A percentile compares a stretch with the other conserved stretches of the same genome.
Conservation (phyloP, 2,888 invertebrate species). For the Drosophila melanosoma region DNA sequence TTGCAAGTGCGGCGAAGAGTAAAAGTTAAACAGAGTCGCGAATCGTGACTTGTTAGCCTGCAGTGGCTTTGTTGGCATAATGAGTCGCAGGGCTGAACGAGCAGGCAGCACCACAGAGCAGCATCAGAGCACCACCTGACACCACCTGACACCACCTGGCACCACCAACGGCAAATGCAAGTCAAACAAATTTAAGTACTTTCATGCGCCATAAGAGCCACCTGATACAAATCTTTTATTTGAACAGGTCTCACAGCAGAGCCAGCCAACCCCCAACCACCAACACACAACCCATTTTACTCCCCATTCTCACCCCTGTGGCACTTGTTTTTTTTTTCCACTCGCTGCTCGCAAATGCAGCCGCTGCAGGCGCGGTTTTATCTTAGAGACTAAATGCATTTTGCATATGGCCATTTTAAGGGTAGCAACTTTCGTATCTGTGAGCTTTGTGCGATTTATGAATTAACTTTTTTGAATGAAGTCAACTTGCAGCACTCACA, state of each 20-base stretch:
- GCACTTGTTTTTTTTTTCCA: constrained; percentile 16
- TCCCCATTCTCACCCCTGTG: background rate
- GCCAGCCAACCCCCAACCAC: background rate
- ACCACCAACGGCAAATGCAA: constrained; percentile 56
- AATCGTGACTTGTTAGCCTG: constrained; percentile 30
- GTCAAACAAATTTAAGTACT: constrained; percentile 80
- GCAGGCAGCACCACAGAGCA: constrained; percentile 1
- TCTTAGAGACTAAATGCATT: constrained; percentile 72
- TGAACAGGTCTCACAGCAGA: constrained; percentile 39
- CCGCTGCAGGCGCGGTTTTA: constrained; percentile 65
- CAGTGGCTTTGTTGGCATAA: constrained; percentile 54
- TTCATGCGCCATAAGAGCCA: constrained; percentile 78
- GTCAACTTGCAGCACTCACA: constrained; percentile 64
- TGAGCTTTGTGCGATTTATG: constrained; percentile 78
- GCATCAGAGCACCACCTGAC: constrained; percentile 5
- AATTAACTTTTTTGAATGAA: constrained; percentile 80
- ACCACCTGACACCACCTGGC: constrained; percentile 15
- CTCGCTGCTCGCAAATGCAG: constrained; percentile 27
- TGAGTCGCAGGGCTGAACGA: constrained; percentile 35
- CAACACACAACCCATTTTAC: background rate
- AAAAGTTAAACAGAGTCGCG: constrained; percentile 43
- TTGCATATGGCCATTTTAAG: constrained; percentile 49
- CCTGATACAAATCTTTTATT: constrained; percentile 80
- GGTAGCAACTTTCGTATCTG: constrained; percentile 65
- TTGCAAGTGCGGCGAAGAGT: constrained; percentile 42